Evolutionary conservation across 2,888 invertebrate species (phyloP).

Genomic region (Herminia tarsipennalis): DNA sequence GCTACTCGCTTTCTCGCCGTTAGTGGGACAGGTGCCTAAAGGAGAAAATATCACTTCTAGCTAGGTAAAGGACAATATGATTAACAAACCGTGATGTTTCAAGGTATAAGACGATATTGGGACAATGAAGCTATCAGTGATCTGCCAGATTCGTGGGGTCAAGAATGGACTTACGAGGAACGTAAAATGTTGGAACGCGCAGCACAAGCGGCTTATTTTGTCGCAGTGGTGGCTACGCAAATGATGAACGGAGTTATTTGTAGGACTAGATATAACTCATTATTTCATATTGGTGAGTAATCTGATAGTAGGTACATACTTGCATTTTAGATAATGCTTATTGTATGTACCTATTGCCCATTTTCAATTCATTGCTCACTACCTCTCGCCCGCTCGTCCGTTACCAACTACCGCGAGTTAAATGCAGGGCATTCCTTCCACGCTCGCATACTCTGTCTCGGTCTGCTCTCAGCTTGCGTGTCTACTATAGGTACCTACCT

Average conservation of each 20-base stretch:
- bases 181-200: slow-evolving; percentile 89
- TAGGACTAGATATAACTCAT: slow-evolving; percentile 90
- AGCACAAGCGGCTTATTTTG: slow-evolving; percentile 90
- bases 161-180: slow-evolving; percentile 90
- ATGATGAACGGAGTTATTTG: slow-evolving; percentile 91
- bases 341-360: background rate
- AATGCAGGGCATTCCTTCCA: no score
- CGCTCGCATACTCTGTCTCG: no score
- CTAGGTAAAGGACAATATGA: background rate
- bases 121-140: slow-evolving; percentile 89
- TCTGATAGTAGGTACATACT: background rate
- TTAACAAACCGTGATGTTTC: background rate
- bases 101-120: slow-evolving; percentile 89
- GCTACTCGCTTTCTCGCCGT: no score
- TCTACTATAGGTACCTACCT: no score
- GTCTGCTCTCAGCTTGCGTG: no score
- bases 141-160: slow-evolving; percentile 89
- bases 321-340: background rate
- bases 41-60: background rate
- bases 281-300: slow-evolving; percentile 88
- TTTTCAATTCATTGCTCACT: no score
- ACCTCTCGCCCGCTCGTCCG: no score
- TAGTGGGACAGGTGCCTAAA: no score
- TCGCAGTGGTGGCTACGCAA: slow-evolving; percentile 89
- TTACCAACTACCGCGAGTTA: no score